These are phyloP conservation scores for Acinonyx jubatus DNA, from an alignment of 2,113 vertebrate genomes.

Conservation along the genomic window DNA sequence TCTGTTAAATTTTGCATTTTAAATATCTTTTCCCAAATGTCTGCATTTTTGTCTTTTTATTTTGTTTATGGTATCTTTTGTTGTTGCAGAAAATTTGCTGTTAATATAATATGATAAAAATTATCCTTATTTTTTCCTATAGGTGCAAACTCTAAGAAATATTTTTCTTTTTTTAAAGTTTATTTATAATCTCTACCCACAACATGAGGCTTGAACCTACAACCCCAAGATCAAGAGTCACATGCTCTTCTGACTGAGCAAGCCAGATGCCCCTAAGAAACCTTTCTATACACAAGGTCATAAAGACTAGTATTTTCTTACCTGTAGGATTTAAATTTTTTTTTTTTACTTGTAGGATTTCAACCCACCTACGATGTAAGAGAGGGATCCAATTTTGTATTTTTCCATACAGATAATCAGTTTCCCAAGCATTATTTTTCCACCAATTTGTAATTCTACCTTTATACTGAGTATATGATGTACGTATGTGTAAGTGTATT, in stretches of 20 bases:
- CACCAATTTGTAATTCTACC: not conserved
- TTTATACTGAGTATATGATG: not conserved
- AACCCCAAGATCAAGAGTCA: not conserved
- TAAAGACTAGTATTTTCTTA: slow-evolving; percentile 11
- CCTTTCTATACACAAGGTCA: not conserved
- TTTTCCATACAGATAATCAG: not conserved
- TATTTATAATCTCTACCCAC: not conserved
- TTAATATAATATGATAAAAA: slow-evolving; percentile 17
- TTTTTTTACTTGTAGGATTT: not conserved
- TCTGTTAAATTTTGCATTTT: not conserved
- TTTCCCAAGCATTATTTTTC: slow-evolving; percentile 8
- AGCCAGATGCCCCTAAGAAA: not conserved
- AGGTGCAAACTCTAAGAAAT: slow-evolving; percentile 11
- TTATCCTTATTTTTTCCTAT: not conserved
- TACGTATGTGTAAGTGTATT: not conserved
- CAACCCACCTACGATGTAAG: not conserved
- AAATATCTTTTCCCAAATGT: not conserved
- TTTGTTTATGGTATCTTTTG: not conserved
- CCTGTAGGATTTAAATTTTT: too few species aligned
- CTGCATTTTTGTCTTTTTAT: not conserved
- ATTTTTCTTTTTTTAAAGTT: not conserved
- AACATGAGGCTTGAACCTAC: not conserved
- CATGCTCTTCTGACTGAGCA: not conserved
- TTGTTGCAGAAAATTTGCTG: not conserved
- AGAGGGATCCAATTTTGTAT: not conserved